Evolutionary conservation across 1,140 invertebrate genomes (phyloP).

Genomic region (Octopus sinensis): DNA sequence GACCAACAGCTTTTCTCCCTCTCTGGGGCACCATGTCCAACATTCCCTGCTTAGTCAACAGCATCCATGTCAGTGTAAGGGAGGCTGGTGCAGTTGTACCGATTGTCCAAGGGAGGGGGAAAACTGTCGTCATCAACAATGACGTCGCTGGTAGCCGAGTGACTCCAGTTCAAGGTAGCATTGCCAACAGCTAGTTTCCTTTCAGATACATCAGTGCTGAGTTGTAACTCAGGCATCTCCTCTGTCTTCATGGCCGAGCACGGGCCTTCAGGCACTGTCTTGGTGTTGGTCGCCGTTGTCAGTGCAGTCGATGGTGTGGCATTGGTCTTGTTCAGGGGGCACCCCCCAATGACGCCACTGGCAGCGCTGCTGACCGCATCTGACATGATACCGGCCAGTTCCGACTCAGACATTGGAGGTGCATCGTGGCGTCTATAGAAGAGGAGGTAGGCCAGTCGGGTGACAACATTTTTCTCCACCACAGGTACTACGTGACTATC

Average conservation of each 20-base stretch:
- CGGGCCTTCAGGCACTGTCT: neutral
- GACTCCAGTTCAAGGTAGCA: neutral
- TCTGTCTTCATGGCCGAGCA: neutral
- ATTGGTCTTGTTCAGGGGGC: constrained; percentile 9
- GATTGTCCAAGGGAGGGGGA: constrained; percentile 21
- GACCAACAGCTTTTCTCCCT: too few relatives aligned
- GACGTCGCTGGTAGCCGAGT: constrained; percentile 11
- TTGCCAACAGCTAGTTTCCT: neutral
- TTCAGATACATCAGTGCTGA: neutral
- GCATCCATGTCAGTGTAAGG: constrained; percentile 51
- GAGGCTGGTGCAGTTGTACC: constrained; percentile 15
- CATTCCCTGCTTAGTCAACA: constrained; percentile 36
- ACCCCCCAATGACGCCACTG: neutral
- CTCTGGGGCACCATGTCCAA: too few relatives aligned
- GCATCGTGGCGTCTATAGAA: constrained; percentile 56
- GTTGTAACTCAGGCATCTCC: neutral
- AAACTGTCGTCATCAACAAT: constrained; percentile 21
- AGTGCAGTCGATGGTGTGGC: constrained; percentile 6
- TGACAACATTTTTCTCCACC: constrained; percentile 54
- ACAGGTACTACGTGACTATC: constrained; percentile 56
- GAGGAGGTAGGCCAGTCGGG: constrained; percentile 58
- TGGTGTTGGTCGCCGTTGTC: constrained; percentile 11
- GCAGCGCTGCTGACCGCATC: neutral
- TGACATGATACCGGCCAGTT: neutral
- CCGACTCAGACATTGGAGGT: constrained; percentile 19